Base-by-base conservation (phyloP, 2,113 vertebrate genomes). In the Trachemys scripta region DNA sequence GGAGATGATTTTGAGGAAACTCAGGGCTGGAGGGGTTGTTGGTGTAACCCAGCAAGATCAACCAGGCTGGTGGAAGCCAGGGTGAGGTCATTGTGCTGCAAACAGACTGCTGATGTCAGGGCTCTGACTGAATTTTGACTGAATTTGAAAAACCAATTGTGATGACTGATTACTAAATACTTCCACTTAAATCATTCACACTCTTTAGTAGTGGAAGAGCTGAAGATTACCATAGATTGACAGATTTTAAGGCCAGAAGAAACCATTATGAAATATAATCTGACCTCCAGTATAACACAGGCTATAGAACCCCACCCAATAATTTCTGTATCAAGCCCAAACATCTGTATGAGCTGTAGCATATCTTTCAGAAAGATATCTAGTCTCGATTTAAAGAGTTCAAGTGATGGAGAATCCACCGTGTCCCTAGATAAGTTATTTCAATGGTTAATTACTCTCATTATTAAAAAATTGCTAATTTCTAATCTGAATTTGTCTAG, bases 241-340 rank as follows among this genome's bases (percentile, higher is more conserved):
- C 20, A 25, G 24, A 57, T 57, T 57, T 57, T 57, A 57, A 57
- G 56, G 56, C 56, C 31, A 57, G 65, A 10, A 5, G 5, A 19
- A 42, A 81, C 31, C 3, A 85, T 17, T 10, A 50, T 13, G 82
- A 82, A 8, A 53, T 81, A n/a, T 69, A n/a, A 4, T 24, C 0
- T 38, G 50, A 50, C 53, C 85, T 82, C 25, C 50, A 1, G 2
- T 10, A 81, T 76, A 84, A 85, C 3, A 2, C 45, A 50, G 88
- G 22, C 1, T 0, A 80, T 27, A 75, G 1, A 1, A 2, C 1
- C 25, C 56, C 38, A 38, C 10, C 5, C 10, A 56, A 4, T 9
- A 47, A n/a, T 81, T 81, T 92, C 65, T 90, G 35, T 24, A 38
- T 89, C 25, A 82, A 20, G 49, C 3, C 3, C 6, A 11, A 11